phyloP scores from a whole-genome alignment of 2,888 invertebrate genomes.

The Tridacna gigas region DNA sequence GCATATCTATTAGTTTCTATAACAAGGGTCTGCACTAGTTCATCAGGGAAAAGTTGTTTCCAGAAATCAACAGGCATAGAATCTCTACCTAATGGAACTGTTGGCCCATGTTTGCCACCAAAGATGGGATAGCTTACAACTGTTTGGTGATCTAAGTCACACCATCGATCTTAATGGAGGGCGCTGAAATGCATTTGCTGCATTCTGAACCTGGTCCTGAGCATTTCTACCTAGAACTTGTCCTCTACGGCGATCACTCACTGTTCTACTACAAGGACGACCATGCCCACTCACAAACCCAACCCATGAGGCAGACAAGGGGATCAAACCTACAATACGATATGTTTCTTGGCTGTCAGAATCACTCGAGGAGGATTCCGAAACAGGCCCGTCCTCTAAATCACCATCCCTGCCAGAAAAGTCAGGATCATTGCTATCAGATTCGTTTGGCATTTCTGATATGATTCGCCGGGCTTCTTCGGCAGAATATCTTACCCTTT shows the following conservation, averaged over 20 bases:
- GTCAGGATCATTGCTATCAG: neutral
- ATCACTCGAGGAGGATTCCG: neutral
- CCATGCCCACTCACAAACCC: neutral
- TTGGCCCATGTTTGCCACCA: neutral
- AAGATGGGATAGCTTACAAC: neutral
- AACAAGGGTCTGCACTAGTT: no score
- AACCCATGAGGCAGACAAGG: neutral
- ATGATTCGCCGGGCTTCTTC: neutral
- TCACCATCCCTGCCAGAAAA: neutral
- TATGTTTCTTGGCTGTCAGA: neutral
- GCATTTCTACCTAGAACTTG: neutral
- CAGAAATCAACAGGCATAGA: no score
- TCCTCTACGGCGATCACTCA: neutral
- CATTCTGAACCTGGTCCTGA: neutral
- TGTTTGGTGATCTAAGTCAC: neutral
- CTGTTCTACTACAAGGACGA: neutral
- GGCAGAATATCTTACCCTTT: neutral
- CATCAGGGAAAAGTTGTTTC: no score
- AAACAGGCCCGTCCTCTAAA: neutral
- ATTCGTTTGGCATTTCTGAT: neutral
- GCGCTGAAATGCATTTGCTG: neutral
- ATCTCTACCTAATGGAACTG: no score
- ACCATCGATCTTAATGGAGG: neutral
- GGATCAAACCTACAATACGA: neutral
- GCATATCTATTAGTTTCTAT: no score